A percentile compares a stretch with the other conserved stretches of the same genome.
These are phyloP conservation scores for Metallyticus violacea DNA, from an alignment of 2,888 invertebrate genomes.

Conservation along the genomic window DNA sequence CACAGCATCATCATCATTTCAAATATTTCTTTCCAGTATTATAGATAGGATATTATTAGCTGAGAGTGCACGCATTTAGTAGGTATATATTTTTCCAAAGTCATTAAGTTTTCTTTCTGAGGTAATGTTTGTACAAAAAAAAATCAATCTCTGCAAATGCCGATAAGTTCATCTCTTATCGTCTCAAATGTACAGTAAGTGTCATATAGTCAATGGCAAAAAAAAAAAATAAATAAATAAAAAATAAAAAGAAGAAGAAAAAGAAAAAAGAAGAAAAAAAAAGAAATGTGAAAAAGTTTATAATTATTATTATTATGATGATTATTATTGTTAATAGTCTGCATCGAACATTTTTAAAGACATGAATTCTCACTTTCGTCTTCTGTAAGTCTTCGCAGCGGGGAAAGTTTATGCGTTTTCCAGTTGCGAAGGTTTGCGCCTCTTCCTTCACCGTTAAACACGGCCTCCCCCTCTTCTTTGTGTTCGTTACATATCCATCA, in stretches of 20 bases:
- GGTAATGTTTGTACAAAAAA: not conserved
- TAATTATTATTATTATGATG: not conserved
- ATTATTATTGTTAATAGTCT: slow-evolving; percentile 13
- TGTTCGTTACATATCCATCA: slow-evolving; percentile 16
- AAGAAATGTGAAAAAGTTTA: slow-evolving; percentile 13
- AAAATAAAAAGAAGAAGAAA: no score
- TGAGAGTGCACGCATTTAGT: not conserved
- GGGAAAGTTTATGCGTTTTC: not conserved
- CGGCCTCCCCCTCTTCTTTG: not conserved
- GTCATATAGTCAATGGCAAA: slow-evolving; percentile 30
- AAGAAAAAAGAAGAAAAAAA: no score
- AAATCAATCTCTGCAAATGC: not conserved
- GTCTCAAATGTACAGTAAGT: slow-evolving; percentile 25
- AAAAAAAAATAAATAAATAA: no score
- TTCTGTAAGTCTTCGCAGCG: not conserved
- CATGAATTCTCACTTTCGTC: not conserved
- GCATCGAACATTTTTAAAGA: slow-evolving; percentile 21
- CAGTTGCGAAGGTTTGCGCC: not conserved
- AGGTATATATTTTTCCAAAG: not conserved
- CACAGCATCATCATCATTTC: no score
- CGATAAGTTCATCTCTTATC: not conserved
- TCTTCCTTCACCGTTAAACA: not conserved
- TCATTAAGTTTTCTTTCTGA: not conserved
- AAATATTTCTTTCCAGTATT: no score
- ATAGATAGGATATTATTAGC: no score